Base-by-base conservation (phyloP, 2,797 vertebrate species). In the Dermochelys coriacea region DNA sequence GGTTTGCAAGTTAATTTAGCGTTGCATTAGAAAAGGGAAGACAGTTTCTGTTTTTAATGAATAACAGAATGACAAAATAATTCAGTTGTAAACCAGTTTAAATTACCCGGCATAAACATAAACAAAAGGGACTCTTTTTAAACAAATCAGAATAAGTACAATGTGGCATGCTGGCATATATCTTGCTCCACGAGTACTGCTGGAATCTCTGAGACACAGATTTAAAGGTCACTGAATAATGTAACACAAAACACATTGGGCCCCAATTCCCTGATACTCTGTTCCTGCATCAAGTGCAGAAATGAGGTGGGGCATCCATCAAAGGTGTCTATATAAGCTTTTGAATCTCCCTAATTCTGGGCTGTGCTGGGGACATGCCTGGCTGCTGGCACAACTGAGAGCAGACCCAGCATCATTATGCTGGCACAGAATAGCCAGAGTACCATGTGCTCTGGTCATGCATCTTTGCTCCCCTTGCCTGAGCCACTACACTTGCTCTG, bases 21-120 rank as follows among this genome's bases (percentile, higher is more conserved):
- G 82, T 75, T 94, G 97, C 98, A 98, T 98, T 98, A 98, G 98
- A 98, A 98, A 98, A 98, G 98, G 98, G 98, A 97, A 95, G 97
- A 98, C 98, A 98, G 98, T 87, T 95, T 84, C 80, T 54, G 64
- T 87, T 95, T 93, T 92, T 97, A 96, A 96, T 98, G 98, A 98
- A 96, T 87, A 98, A 98, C 95, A 96, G 89, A 98, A 98, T 96
- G 97, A 97, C 86, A 97, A 98, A 97, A 57, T 97, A 98, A 98
- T 97, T 97, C 86, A 95, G 71, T 91, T 96, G 87, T 97, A 98
- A 95, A 92, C 96, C 94, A 95, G 91, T 97, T 97, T 96, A 96
- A 97, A 97, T 93, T 96, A 97, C 15, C 89, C 96, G 97, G 96
- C 95, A 97, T 94, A 97, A 98, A 98, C 87, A 85, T 85, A 97